phyloP scores from a whole-genome alignment of 2,888 invertebrate species.

The Cremastobaeus sp. region DNA sequence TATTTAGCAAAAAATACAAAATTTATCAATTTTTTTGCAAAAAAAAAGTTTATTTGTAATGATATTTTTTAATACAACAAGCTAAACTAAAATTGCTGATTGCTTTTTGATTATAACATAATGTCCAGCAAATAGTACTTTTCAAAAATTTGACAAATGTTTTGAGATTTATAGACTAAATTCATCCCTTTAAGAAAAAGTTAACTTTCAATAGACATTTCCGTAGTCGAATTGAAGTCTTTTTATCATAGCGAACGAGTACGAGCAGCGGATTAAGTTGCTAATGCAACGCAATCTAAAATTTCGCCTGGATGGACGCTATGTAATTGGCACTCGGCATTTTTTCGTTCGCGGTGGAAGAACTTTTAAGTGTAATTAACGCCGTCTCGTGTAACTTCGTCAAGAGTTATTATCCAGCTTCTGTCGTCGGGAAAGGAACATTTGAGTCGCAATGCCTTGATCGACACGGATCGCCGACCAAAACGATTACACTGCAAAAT shows the following conservation, averaged over 20 bases:
- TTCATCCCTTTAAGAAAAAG: no score
- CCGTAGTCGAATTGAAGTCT: conserved; percentile 11
- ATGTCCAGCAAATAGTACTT: no score
- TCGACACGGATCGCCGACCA: conserved; percentile 38
- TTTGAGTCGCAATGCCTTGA: conserved; percentile 37
- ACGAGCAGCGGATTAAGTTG: conserved; percentile 35
- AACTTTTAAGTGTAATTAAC: conserved; percentile 60
- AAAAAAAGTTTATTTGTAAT: no score
- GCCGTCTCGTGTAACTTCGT: conserved; percentile 57
- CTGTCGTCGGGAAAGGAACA: conserved; percentile 42
- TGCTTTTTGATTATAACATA: no score
- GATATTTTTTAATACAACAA: no score
- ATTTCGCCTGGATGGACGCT: conserved; percentile 56
- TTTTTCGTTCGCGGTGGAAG: conserved; percentile 48
- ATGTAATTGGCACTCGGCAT: conserved; percentile 56
- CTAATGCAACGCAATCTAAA: conserved; percentile 52
- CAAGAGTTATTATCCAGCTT: conserved; percentile 50
- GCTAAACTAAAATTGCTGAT: no score
- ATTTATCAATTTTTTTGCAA: no score
- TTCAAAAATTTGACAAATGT: no score
- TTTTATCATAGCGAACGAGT: conserved; percentile 35
- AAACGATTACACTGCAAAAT: conserved; percentile 38
- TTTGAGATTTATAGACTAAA: no score
- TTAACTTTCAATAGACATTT: conserved; percentile 7
- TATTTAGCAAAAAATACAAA: no score